Evolutionary conservation across 2,797 vertebrate genomes (phyloP).

Genomic region (Decapterus maruadsi): DNA sequence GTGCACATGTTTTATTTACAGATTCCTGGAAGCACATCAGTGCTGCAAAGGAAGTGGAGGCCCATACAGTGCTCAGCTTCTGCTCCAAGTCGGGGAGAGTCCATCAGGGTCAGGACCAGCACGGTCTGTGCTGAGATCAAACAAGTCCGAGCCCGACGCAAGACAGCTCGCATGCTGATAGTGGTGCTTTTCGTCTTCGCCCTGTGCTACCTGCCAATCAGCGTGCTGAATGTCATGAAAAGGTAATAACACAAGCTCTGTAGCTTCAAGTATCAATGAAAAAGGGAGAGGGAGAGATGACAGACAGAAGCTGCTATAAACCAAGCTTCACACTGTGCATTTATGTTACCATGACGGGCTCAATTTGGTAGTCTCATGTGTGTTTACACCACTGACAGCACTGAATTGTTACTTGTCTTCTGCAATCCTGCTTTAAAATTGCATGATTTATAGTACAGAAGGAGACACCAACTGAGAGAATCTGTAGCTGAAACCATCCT

Average conservation of each 20-base stretch:
- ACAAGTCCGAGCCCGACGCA: constrained; percentile 93
- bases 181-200: constrained; percentile 96
- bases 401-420: neutral
- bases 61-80: constrained; percentile 86
- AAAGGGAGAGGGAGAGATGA: neutral
- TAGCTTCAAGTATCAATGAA: neutral
- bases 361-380: neutral
- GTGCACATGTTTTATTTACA: constrained; percentile 64
- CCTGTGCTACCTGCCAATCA: constrained; percentile 97
- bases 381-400: neutral
- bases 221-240: constrained; percentile 96
- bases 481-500: neutral
- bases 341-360: neutral
- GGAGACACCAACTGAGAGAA: neutral
- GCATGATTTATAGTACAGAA: neutral
- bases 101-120: constrained; percentile 87
- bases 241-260: constrained; percentile 83
- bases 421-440: neutral
- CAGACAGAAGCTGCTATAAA: neutral
- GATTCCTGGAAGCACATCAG: constrained; percentile 96
- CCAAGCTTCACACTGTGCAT: neutral
- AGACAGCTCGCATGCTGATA: constrained; percentile 97
- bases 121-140: constrained; percentile 94
- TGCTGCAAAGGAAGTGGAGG: constrained; percentile 93
- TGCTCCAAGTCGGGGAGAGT: constrained; percentile 79